phyloP scores from a whole-genome alignment of 2,888 invertebrate species.

The Papilio gigon region DNA sequence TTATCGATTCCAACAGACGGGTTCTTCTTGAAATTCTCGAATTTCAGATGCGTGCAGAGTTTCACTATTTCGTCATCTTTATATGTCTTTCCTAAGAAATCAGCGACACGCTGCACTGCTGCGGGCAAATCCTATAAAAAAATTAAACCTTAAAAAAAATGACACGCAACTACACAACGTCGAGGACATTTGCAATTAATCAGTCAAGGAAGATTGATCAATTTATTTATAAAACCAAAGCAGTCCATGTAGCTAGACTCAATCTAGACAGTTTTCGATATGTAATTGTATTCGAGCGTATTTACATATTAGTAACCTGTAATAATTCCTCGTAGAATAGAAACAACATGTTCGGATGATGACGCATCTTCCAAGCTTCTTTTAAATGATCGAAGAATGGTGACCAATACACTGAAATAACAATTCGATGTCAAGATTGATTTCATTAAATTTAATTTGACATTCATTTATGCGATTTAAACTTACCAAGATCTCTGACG shows the following conservation, averaged over 20 bases:
- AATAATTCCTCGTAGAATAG: slow-evolving; percentile 87
- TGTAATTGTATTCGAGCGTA: neutral
- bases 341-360: slow-evolving; percentile 84
- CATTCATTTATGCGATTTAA: neutral
- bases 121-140: slow-evolving; percentile 72
- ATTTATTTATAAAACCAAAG: no score
- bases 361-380: slow-evolving; percentile 84
- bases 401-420: slow-evolving; percentile 75
- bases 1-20: slow-evolving; percentile 85
- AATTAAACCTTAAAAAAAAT: neutral
- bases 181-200: neutral
- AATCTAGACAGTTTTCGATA: neutral
- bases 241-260: no score
- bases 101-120: slow-evolving; percentile 75
- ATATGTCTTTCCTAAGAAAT: slow-evolving; percentile 80
- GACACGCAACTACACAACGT: no score
- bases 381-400: slow-evolving; percentile 87
- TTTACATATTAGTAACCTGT: slow-evolving; percentile 45
- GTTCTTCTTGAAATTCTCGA: slow-evolving; percentile 89
- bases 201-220: no score
- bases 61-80: slow-evolving; percentile 76
- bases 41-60: slow-evolving; percentile 85
- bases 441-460: neutral
- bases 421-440: neutral
- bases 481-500: slow-evolving; percentile 81